Evolutionary conservation across 2,797 vertebrate genomes (phyloP).

Genomic region (Clarias pachynema): DNA sequence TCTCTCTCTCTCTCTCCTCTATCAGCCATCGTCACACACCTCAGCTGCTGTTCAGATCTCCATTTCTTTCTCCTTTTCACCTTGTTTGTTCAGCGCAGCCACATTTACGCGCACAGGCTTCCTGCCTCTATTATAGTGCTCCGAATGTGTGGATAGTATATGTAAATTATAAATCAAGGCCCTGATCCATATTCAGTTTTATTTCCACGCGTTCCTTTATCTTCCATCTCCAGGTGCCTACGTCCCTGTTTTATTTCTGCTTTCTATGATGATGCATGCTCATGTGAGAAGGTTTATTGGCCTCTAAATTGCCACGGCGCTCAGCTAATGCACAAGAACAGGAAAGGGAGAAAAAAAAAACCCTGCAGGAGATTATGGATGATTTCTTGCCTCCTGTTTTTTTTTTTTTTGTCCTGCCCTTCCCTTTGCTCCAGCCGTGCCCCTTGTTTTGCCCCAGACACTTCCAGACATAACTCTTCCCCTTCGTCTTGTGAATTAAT

Average conservation of each 20-base stretch:
- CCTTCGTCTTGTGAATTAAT: constrained; percentile 24
- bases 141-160: not conserved
- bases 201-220: not conserved
- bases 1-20: constrained; percentile 42
- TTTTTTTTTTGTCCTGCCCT: constrained; percentile 64
- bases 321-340: not conserved
- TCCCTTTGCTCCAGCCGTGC: not conserved
- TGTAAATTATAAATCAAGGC: constrained; percentile 12
- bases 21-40: constrained; percentile 48
- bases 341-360: not conserved
- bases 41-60: constrained; percentile 47
- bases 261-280: not conserved
- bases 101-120: not conserved
- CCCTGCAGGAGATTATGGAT: constrained; percentile 53
- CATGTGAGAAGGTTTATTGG: not conserved
- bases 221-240: not conserved
- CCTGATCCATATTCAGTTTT: not conserved
- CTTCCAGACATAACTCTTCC: constrained; percentile 10
- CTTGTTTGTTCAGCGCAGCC: not conserved
- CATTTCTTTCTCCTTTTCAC: constrained; percentile 31
- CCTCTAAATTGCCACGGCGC: not conserved
- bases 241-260: not conserved
- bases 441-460: constrained; percentile 19
- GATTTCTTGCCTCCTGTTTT: constrained; percentile 72
- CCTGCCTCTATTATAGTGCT: not conserved